These are phyloP conservation scores for Tauraco erythrolophus DNA, from an alignment of 2,113 vertebrate genomes.

Conservation along the genomic window DNA sequence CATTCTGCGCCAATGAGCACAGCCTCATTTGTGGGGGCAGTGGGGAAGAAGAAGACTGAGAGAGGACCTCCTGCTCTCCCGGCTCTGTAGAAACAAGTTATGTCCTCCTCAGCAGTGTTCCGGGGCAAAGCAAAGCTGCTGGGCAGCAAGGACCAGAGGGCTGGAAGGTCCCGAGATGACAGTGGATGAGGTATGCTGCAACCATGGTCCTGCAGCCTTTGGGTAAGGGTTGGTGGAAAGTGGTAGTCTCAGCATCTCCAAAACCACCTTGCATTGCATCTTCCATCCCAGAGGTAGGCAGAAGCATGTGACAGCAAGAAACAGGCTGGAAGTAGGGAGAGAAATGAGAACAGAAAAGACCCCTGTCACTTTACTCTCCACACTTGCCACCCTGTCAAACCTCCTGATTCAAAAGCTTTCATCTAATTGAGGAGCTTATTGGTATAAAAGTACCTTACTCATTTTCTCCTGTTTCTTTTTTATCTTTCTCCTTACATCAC, in stretches of 20 bases:
- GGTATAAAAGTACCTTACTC: background rate
- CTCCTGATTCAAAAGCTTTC: background rate
- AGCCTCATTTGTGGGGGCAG: background rate
- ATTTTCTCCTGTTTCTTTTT: background rate
- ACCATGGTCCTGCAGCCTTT: background rate
- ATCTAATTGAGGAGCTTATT: background rate
- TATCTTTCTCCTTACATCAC: background rate
- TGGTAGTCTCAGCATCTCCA: background rate
- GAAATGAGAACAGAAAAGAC: background rate
- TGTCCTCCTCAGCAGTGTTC: background rate
- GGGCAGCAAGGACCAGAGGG: background rate
- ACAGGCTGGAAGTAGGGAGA: background rate
- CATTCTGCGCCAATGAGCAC: background rate
- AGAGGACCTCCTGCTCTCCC: background rate
- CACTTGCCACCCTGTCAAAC: background rate
- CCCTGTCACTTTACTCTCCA: background rate
- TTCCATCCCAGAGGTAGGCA: background rate
- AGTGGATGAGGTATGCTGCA: rapidly evolving
- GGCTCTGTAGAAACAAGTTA: background rate
- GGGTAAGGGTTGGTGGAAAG: background rate
- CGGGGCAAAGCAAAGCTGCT: background rate
- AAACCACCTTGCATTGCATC: background rate
- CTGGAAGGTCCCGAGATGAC: background rate
- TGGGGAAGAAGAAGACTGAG: background rate
- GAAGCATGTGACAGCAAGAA: background rate